Percentiles rank a stretch among this genome's conserved stretches.
Conservation (phyloP, 2,113 vertebrate genomes). For the Lasiurus borealis region DNA sequence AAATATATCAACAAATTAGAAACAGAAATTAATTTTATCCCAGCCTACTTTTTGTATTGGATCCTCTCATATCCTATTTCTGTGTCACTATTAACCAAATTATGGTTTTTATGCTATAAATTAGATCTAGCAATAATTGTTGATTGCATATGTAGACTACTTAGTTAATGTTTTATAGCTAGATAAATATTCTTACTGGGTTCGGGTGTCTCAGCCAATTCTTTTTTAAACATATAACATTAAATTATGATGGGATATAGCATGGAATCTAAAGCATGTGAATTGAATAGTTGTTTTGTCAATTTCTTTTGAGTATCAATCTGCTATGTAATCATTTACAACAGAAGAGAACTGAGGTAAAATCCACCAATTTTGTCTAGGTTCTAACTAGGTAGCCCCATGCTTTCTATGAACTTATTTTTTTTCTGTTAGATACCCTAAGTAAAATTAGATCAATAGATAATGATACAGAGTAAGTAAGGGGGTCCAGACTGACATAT, state of each 20-base stretch:
- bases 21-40: not conserved
- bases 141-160: not conserved
- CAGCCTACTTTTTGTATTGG: not conserved
- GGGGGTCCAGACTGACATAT: not conserved
- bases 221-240: not conserved
- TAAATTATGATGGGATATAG: not conserved
- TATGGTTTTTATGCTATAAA: not conserved
- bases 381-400: not conserved
- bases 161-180: not conserved
- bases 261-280: not conserved
- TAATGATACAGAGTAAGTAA: not conserved
- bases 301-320: not conserved
- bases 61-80: not conserved
- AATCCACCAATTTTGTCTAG: not conserved
- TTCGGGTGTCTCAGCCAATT: not conserved
- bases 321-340: not conserved
- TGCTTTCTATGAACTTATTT: not conserved
- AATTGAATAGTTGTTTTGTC: not conserved
- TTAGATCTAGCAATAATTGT: not conserved
- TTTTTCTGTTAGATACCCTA: not conserved
- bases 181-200: not conserved
- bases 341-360: not conserved
- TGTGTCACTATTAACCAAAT: not conserved
- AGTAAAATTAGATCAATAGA: not conserved
- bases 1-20: not conserved